Base-by-base conservation (phyloP, 2,113 vertebrate species). In the Bubo bubo region DNA sequence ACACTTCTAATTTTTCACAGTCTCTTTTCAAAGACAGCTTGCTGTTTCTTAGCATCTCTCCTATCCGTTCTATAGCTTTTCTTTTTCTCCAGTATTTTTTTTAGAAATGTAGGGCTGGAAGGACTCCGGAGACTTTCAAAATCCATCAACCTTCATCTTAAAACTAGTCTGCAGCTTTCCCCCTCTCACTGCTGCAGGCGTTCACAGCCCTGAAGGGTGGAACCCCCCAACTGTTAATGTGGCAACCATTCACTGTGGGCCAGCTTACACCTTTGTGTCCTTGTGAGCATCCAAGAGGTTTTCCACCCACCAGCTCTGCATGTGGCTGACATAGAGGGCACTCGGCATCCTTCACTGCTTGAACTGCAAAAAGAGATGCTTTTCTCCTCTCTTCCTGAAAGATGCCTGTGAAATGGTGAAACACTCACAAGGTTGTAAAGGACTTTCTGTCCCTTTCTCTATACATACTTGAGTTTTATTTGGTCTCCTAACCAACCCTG, bases 1-100 rank as follows among this genome's bases (percentile, higher is more conserved):
- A 93, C 86, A 66, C 34, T 70, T 93, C 45, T 93, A 66, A 82
- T 83, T 91, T 84, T 85, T 92, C 85, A 63, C 83, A 79, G 66
- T 9, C n/a, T 66, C 53, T 89, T 86, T 86, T 94, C 55, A 76
- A 66, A 91, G 82, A n/a, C 9, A 18, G 27, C 27, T 96, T 87
- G 55, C 83, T 34, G 16, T n/a, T 7, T 63, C 56, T 53, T 74
- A 52, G 32, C 43, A 7, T 84, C 94, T 82, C 70, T 87, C 53
- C 71, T 72, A 77, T 63, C 49, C 52, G 27, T 20, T 77, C 86
- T 72, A 30, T 35, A 83, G 45, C 47, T 77, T 50, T 66, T 90
- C 26, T 76, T 84, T 91, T 56, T 43, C 56, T 89, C 73, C 9
- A 8, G 34, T 41, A 70, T 19, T 17, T 68, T 91, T 79, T 86